Base-by-base conservation (phyloP, 2,888 invertebrate genomes). In the Lithophane semibrunnea region DNA sequence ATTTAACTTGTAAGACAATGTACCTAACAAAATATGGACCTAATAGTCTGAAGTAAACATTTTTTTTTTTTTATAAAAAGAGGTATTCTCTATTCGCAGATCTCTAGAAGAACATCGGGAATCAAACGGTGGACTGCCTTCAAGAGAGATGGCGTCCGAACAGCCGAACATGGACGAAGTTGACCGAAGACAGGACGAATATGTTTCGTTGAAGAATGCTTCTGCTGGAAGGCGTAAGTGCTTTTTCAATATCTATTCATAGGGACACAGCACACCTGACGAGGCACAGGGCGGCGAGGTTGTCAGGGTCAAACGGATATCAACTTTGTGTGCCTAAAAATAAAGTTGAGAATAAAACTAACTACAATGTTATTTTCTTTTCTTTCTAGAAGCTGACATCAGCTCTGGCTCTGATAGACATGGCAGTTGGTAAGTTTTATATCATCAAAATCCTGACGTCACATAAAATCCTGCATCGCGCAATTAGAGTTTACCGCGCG, bases 361-460 rank as follows among this genome's bases (percentile, higher is more conserved):
- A 18, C 18, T 18, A 49, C 10, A n/a, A 24, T 24, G 12, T 21
- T 60, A 21, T 7, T 8, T 47, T 44, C 64, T 66, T 84, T 86
- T 76, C 21, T 61, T 91, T 91, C 0, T 92, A 96, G 96, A 92
- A 86, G 63, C 86, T 0, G 94, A 95, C 2, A 60, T 75, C 0
- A 91, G 83, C 37, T 75, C 92, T 0, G 90, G 85, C n/a, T 78
- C 92, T 0, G 93, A 94, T 7, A 91, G 92, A 78, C 93, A 93
- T 24, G 91, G 86, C 47, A 94, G 93, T 77, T 95, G 95, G 96
- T 95, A 61, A 92, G 95, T 60, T 58, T 16, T 8, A 24, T 16
- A 24, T 24, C 58, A n/a, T 29, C 29, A 29, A 29, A 29, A 29
- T 29, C 29, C 29, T 29, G 29, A 29, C 1, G 29, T 29, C 29